Evolutionary conservation across 2,888 invertebrate genomes (phyloP), one percentile per base, ranked within the genome.

Genomic region (Phymatocera aterrima): DNA sequence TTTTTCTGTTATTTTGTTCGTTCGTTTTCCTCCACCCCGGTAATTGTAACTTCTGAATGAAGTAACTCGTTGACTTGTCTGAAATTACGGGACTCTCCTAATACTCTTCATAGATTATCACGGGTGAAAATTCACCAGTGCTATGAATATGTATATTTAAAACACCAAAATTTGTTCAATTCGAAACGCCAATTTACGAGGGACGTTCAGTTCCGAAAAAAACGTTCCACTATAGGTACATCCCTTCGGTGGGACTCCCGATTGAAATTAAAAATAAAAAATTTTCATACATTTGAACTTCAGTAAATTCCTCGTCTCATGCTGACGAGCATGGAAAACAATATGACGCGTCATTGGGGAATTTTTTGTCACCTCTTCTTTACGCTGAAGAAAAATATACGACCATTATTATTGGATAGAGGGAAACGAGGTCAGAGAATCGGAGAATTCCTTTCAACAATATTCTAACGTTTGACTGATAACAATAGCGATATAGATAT

Each of bases 391-490:
- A 46, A n/a, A 68, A n/a, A 15, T 21, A 24, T 18, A 57, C 21
- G 3, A n/a, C 64, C 37, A 64, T 64, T 64, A 64, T 64, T 18
- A 18, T 40, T 5, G n/a, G 12, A 64, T n/a, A n/a, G n/a, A n/a
- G n/a, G 37, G 64, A 64, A 64, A 64, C 21, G 40, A 28, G 21
- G 68, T 6, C 8, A 18, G n/a, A n/a, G 28, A 68, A 28, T 28
- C 46, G n/a, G 24, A 28, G 28, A n/a, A 46, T 46, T 28, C 68
- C 21, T 40, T 64, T 64, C 37, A 64, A n/a, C n/a, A n/a, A 64
- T 64, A 64, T 64, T 64, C 37, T 4, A 40, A 64, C 64, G 37
- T 64, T 64, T 64, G 64, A 64, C 64, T 64, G 37, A 64, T n/a
- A 64, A 37, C 24, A 64, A 64, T 64, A 40, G 21, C 21, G 34